These are phyloP conservation scores for Nomada fucata DNA, from an alignment of 2,888 invertebrate species.

Conservation along the genomic window DNA sequence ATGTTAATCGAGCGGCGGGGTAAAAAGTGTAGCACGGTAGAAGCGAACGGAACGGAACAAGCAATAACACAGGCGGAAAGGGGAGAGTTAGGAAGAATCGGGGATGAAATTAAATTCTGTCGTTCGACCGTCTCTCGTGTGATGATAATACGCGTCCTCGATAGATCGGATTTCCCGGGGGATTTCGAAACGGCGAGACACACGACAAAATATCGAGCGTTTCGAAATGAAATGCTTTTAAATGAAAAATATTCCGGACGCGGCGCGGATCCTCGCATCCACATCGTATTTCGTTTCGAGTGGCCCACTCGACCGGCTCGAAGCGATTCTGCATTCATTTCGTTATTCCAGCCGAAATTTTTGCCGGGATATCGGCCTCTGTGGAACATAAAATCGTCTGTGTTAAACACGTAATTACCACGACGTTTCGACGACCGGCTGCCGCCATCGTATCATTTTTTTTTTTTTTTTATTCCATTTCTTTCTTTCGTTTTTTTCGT, in stretches of 20 bases:
- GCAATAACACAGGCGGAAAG: not conserved
- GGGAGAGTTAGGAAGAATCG: not conserved
- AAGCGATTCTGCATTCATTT: slow-evolving; percentile 73
- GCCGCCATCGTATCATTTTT: slow-evolving; percentile 1
- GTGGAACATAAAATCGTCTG: slow-evolving; percentile 57
- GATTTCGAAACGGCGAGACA: slow-evolving; percentile 63
- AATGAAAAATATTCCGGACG: slow-evolving; percentile 68
- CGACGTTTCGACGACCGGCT: slow-evolving; percentile 10
- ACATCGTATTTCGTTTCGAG: slow-evolving; percentile 73
- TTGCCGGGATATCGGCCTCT: slow-evolving; percentile 36
- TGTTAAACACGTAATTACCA: slow-evolving; percentile 65
- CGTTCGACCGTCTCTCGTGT: slow-evolving; percentile 20
- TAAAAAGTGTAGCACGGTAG: not conserved
- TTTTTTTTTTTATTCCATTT: not conserved
- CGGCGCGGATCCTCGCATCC: slow-evolving; percentile 65
- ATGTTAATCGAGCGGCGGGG: not conserved
- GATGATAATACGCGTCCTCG: slow-evolving; percentile 35
- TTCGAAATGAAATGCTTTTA: slow-evolving; percentile 71
- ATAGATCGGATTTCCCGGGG: slow-evolving; percentile 54
- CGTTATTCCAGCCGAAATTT: slow-evolving; percentile 70
- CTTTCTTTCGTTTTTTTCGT: no score
- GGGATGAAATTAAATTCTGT: slow-evolving; percentile 46
- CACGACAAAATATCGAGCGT: slow-evolving; percentile 65
- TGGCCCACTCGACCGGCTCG: slow-evolving; percentile 65
- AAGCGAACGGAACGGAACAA: not conserved